Percentiles rank a stretch among this genome's conserved stretches.
phyloP scores from a whole-genome alignment of 2,888 invertebrate species.

The Beris chalybata region DNA sequence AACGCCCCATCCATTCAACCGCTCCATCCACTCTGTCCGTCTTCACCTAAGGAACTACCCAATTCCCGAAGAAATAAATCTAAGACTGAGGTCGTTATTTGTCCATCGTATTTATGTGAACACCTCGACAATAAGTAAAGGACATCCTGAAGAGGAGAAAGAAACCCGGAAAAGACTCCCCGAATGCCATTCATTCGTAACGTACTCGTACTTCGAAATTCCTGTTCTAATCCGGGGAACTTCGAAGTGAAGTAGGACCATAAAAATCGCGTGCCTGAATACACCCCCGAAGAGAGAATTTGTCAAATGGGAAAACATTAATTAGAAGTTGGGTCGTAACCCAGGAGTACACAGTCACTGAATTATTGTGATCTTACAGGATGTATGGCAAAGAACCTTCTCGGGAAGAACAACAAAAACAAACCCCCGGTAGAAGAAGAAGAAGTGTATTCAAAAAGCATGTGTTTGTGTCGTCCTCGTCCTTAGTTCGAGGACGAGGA shows the following conservation, averaged over 20 bases:
- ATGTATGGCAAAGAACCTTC: constrained; percentile 9
- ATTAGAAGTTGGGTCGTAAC: constrained; percentile 45
- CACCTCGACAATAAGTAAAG: constrained; percentile 45
- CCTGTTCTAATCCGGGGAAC: background rate
- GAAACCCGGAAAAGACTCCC: background rate
- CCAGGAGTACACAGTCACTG: constrained; percentile 40
- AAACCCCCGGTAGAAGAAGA: constrained; percentile 15
- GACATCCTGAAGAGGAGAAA: constrained; percentile 3
- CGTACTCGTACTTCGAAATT: background rate
- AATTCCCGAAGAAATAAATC: constrained; percentile 43
- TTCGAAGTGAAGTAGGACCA: constrained; percentile 14
- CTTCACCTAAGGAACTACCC: constrained; percentile 18
- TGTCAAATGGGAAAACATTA: constrained; percentile 46
- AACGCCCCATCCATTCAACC: constrained; percentile 37
- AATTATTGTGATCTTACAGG: constrained; percentile 42
- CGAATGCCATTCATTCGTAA: too few relatives aligned
- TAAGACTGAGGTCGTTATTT: constrained; percentile 40
- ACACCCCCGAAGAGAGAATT: constrained; percentile 39
- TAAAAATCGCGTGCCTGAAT: constrained; percentile 43
- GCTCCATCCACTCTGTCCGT: background rate
- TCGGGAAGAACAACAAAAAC: constrained; percentile 17
- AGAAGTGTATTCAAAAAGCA: constrained; percentile 3
- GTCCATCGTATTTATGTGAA: constrained; percentile 46
- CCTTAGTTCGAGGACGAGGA: background rate
- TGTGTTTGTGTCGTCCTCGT: constrained; percentile 11